Evolutionary conservation across 1,140 invertebrate genomes (phyloP), one percentile per base, ranked within the genome.

Genomic region (Polypedilum pembai): DNA sequence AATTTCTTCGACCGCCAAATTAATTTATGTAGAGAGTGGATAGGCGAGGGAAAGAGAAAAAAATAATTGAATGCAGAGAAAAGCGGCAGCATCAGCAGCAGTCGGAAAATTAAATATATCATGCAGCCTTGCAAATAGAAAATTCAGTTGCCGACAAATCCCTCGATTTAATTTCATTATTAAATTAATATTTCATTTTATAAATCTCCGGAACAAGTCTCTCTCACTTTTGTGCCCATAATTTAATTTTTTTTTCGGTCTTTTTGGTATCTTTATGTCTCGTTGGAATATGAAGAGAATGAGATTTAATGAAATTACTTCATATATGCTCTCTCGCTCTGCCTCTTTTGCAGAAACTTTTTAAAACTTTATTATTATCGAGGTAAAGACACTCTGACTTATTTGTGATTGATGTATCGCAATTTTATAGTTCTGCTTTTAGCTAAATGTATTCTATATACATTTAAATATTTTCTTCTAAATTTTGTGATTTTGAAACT

Each of bases 121-220:
- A 4, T 56, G 12, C 45, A 56, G 12, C 12, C 45, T 56, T 56
- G 45, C 45, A 56, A 56, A 56, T 20, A 69, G 5, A 69, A 69
- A 18, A 20, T 69, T 69, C 65, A 69, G 17, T 69, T 69, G 65
- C 17, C 65, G 65, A 69, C 65, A 18, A 17, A 8, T 69, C 8
- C 65, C 17, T n/a, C 65, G 17, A 18, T 69, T 69, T 69, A 69
- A 69, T 69, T 20, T 18, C 17, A 69, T 69, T 69, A 69, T 69
- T 69, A 69, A 69, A 69, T 69, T 69, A 69, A 69, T 69, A 20
- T 69, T 69, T 69, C 65, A 69, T 69, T 69, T 69, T 21, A 69
- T 69, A 69, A 69, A 69, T 69, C 65, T 69, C 45, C 45, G 45
- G 45, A 56, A 56, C 12, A 56, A n/a, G 65, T 69, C 65, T 18